Evolutionary conservation across 2,113 vertebrate genomes (phyloP), one percentile per base, ranked within the genome.

Genomic region (Larimichthys polyactis): DNA sequence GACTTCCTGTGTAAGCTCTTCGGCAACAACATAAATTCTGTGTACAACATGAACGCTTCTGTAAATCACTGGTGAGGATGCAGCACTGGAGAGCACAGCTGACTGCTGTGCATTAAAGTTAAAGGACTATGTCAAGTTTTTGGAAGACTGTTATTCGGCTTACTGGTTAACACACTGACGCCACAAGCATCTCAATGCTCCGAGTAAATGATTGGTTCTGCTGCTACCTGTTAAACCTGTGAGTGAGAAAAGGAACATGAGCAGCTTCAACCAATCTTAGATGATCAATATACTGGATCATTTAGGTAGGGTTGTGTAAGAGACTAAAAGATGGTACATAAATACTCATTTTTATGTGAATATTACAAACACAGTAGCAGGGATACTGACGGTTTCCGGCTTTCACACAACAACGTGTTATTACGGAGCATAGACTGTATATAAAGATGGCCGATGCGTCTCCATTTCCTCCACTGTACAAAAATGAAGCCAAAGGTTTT

Each of bases 1-100:
- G 60, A 77, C 81, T 89, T 90, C 84, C 86, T 81, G 82, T 73
- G 63, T 51, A 62, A 68, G 63, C 46, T 43, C 63, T 36, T 40
- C 43, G 58, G 70, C 40, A 67, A 48, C 73, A 20, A 49, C 83
- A 67, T 29, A 51, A 27, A 52, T 46, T 32, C 46, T 51, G 49
- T 24, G 20, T 32, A 54, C 68, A 27, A 12, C 55, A 44, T 78
- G 22, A 69, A 58, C 40, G 48, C 54, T 57, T 36, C 24, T 29
- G 49, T 49, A 24, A 67, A 32, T 49, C 24, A 44, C 16, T 43
- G 17, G 10, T 49, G 36, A 46, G 49, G 75, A 59, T 55, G 11
- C 4, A 52, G 27, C n/a, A 5, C 1, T 57, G 15, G 54, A 58
- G 3, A 32, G 24, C 49, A 40, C 17, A 9, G 3, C n/a, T 9